Conservation (phyloP, 2,113 vertebrate genomes). For the Gobius niger region DNA sequence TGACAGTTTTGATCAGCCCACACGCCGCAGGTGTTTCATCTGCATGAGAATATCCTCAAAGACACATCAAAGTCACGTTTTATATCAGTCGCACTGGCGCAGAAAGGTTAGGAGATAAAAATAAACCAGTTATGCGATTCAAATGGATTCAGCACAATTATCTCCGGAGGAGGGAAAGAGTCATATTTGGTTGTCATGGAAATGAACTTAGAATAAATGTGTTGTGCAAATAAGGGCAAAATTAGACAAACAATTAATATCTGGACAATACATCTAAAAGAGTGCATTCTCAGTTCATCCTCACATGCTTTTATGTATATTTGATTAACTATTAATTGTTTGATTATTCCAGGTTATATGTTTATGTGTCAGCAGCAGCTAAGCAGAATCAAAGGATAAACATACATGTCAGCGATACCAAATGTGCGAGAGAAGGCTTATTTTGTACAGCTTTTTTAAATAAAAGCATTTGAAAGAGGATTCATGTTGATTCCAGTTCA, state of each 20-base stretch:
- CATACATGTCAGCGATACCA: no score
- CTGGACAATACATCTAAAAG: neutral
- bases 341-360: neutral
- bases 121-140: conserved; percentile 12
- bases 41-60: conserved; percentile 42
- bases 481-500: no score
- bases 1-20: conserved; percentile 44
- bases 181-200: neutral
- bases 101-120: conserved; percentile 32
- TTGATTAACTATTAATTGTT: neutral
- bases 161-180: conserved; percentile 8
- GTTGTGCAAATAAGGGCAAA: neutral
- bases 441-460: no score
- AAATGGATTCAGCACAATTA: conserved; percentile 10
- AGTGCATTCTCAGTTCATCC: neutral
- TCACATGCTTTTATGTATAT: neutral
- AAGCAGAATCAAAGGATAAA: no score
- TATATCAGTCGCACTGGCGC: conserved; percentile 21
- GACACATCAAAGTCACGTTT: conserved; percentile 40
- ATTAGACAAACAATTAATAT: neutral
- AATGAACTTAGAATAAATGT: neutral
- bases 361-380: neutral
- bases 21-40: conserved; percentile 45
- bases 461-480: no score
- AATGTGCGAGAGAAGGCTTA: no score